Percentiles rank a stretch among this genome's conserved stretches.
These are phyloP conservation scores for Lasioglossum lativentre DNA, from an alignment of 2,888 invertebrate genomes.

Conservation along the genomic window DNA sequence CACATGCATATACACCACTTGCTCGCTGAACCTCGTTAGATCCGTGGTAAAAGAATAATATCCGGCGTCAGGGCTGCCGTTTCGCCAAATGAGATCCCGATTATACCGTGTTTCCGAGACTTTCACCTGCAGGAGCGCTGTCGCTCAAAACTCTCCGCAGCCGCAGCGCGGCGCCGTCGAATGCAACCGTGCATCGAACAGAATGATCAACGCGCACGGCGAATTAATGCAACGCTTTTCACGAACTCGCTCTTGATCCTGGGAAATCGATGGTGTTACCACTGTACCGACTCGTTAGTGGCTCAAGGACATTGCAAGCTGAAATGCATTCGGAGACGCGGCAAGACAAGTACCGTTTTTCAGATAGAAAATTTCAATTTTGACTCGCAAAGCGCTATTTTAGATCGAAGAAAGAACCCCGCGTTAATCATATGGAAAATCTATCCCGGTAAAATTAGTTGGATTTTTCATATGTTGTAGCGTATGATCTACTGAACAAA, in stretches of 20 bases:
- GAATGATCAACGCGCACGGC: neutral
- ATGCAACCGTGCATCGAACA: neutral
- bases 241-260: neutral
- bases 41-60: conserved; percentile 58
- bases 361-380: too few species aligned
- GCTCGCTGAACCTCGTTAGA: conserved; percentile 64
- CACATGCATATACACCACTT: conserved; percentile 40
- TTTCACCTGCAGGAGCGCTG: conserved; percentile 28
- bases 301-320: neutral
- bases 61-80: conserved; percentile 43
- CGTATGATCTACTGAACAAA: too few species aligned
- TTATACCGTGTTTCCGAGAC: conserved; percentile 30
- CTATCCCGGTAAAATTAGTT: too few species aligned
- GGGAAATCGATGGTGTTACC: neutral
- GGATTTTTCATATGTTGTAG: too few species aligned
- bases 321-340: too few species aligned
- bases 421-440: too few species aligned
- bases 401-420: too few species aligned
- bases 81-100: conserved; percentile 43
- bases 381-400: too few species aligned
- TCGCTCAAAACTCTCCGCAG: neutral
- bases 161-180: too few species aligned
- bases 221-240: neutral
- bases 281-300: too few species aligned
- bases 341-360: too few species aligned